These are phyloP conservation scores for Escarpia spicata DNA, from an alignment of 2,888 invertebrate species.

Conservation along the genomic window DNA sequence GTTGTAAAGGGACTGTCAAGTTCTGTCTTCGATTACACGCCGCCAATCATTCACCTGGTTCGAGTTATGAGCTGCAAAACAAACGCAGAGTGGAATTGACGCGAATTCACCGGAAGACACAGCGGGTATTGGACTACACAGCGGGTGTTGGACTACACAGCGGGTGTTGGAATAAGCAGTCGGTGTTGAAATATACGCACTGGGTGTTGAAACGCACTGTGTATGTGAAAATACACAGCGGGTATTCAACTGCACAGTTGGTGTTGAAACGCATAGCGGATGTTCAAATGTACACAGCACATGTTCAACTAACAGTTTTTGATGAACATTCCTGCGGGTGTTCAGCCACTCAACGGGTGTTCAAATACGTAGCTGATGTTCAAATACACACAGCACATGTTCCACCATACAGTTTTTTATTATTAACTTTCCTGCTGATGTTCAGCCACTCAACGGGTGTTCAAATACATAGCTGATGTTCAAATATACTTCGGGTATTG, in stretches of 20 bases:
- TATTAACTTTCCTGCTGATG: not conserved
- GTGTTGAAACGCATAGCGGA: not conserved
- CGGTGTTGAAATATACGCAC: not conserved
- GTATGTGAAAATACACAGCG: not conserved
- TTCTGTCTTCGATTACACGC: not conserved
- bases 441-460: not conserved
- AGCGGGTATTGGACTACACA: not conserved
- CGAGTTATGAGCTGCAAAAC: not conserved
- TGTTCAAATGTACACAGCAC: not conserved
- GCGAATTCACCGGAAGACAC: not conserved
- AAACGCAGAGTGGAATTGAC: not conserved
- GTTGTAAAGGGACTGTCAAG: not conserved
- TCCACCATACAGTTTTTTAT: not conserved
- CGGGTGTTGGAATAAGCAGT: not conserved
- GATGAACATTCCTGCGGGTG: not conserved
- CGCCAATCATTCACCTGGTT: not conserved
- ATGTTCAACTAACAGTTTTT: not conserved
- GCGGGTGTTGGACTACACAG: too few species aligned
- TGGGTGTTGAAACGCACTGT: not conserved
- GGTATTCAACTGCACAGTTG: not conserved
- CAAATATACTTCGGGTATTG: too few species aligned
- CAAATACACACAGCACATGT: not conserved
- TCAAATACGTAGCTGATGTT: not conserved
- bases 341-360: not conserved
- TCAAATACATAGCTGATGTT: not conserved